These are phyloP conservation scores for Hymenopus coronatus DNA, from an alignment of 2,888 invertebrate genomes.

Conservation along the genomic window DNA sequence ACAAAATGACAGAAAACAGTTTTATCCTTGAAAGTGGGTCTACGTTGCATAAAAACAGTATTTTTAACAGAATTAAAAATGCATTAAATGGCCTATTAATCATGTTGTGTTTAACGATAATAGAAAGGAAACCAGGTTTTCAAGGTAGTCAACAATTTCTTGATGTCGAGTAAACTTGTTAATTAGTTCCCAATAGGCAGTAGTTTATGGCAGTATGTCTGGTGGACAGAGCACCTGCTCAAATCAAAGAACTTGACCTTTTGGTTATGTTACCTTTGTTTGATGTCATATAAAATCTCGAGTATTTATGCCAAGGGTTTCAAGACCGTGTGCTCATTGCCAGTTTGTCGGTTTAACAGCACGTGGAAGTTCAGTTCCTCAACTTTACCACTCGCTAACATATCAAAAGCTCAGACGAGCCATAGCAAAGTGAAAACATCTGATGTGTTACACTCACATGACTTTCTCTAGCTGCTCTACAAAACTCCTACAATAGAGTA, in stretches of 20 bases:
- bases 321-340: background rate
- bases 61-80: background rate
- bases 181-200: background rate
- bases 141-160: background rate
- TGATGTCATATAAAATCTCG: background rate
- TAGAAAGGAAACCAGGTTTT: background rate
- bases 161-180: background rate
- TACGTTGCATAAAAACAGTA: background rate
- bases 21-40: background rate
- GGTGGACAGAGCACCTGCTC: background rate
- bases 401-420: background rate
- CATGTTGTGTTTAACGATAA: background rate
- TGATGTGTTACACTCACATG: no score
- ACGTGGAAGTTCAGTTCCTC: background rate
- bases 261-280: background rate
- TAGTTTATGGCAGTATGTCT: background rate
- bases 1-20: background rate
- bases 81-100: background rate
- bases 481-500: no score
- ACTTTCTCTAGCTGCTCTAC: no score
- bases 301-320: background rate
- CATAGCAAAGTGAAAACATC: background rate
- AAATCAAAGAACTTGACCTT: background rate
- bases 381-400: background rate
- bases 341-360: background rate